phyloP scores from a whole-genome alignment of 2,113 vertebrate genomes.

The Taxidea taxus region DNA sequence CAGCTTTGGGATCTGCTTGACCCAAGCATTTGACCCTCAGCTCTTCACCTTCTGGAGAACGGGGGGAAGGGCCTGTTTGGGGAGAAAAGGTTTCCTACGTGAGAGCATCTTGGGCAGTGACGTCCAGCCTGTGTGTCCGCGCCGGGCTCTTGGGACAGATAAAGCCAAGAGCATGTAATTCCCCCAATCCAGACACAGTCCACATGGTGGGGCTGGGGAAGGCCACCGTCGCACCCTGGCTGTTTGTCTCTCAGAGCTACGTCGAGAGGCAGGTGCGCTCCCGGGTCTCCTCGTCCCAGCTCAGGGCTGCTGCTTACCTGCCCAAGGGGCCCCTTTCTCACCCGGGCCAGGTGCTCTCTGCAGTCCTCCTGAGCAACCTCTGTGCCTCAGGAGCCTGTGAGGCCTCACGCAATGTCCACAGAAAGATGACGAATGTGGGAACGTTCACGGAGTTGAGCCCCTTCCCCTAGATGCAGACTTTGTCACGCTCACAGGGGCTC shows the following conservation, averaged over 20 bases:
- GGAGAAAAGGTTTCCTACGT: not conserved
- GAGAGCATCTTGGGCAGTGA: not conserved
- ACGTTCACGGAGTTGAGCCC: fast-evolving
- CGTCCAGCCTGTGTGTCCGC: not conserved
- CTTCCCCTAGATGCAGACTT: fast-evolving
- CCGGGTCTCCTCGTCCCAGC: not conserved
- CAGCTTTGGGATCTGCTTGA: not conserved
- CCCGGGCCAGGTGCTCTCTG: not conserved
- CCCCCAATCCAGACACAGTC: not conserved
- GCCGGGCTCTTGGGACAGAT: not conserved
- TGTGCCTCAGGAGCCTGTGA: not conserved
- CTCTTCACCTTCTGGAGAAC: not conserved
- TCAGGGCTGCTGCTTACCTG: not conserved
- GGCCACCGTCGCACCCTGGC: not conserved
- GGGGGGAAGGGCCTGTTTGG: not conserved
- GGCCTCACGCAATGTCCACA: not conserved
- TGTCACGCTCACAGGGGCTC: fast-evolving
- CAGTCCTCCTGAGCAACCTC: not conserved
- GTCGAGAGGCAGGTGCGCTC: not conserved
- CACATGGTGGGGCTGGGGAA: not conserved
- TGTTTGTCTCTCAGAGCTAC: not conserved
- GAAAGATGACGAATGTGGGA: not conserved
- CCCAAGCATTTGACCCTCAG: not conserved
- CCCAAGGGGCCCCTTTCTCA: not conserved
- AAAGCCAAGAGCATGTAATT: no score